Evolutionary conservation across 2,888 invertebrate species (phyloP).

Genomic region (Pheosia tremula): DNA sequence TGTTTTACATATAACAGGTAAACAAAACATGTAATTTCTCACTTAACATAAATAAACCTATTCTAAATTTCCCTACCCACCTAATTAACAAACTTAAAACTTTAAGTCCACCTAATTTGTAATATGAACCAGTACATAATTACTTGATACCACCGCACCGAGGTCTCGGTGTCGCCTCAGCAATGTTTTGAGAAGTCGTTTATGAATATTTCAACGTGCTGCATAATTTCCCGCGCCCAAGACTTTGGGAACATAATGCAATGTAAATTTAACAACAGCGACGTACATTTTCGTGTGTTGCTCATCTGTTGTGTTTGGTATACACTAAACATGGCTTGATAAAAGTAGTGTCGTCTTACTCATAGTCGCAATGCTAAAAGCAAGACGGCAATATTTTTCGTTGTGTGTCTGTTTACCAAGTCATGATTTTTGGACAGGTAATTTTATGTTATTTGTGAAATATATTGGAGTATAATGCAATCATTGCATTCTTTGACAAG

Average conservation of each 20-base stretch:
- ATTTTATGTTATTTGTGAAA: too few relatives aligned
- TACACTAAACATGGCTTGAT: too few relatives aligned
- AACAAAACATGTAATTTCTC: too few relatives aligned
- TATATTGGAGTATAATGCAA: too few relatives aligned
- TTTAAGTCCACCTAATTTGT: constrained; percentile 23
- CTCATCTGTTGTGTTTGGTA: background rate
- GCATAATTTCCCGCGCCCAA: constrained; percentile 33
- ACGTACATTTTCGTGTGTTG: background rate
- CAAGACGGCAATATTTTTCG: too few relatives aligned
- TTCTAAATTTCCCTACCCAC: constrained; percentile 3
- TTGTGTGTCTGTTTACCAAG: too few relatives aligned
- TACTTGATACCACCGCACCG: constrained; percentile 17
- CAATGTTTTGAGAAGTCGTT: constrained; percentile 19
- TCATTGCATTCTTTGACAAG: too few relatives aligned
- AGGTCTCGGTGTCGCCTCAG: constrained; percentile 3
- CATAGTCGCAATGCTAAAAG: too few relatives aligned
- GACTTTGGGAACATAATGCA: constrained; percentile 23
- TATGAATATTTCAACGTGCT: constrained; percentile 39
- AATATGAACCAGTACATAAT: constrained; percentile 34
- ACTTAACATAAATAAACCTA: background rate
- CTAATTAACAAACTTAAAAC: constrained; percentile 14
- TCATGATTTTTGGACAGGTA: too few relatives aligned
- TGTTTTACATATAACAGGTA: too few relatives aligned
- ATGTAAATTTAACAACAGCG: constrained; percentile 7
- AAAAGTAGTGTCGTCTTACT: too few relatives aligned